These are phyloP conservation scores for Caracal caracal DNA, from an alignment of 2,113 vertebrate species.

Conservation along the genomic window DNA sequence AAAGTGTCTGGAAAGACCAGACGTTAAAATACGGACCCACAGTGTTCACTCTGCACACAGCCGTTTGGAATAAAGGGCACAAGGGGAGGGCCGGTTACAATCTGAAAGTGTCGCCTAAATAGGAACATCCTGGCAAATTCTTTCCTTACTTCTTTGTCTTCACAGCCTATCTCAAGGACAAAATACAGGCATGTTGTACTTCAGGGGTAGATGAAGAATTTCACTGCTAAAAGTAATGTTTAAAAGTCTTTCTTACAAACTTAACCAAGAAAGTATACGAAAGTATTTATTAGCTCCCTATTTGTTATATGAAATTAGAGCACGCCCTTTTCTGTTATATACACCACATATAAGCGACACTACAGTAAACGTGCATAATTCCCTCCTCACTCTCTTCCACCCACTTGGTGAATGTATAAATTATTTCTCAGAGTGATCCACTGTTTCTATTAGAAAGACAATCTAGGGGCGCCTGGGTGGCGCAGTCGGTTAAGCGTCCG, in stretches of 20 bases:
- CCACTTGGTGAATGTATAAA: background rate
- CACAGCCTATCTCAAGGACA: background rate
- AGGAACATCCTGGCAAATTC: background rate
- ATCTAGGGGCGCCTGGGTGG: no score
- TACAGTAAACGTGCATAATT: background rate
- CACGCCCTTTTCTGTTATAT: background rate
- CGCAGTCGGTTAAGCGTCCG: no score
- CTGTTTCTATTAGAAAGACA: background rate
- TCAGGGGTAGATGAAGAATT: background rate
- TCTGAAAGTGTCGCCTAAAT: background rate
- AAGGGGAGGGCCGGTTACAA: background rate
- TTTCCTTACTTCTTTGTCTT: background rate
- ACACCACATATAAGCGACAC: background rate
- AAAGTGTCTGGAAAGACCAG: background rate
- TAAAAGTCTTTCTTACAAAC: background rate
- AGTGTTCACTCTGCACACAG: background rate
- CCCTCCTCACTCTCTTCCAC: background rate
- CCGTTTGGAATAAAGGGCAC: background rate
- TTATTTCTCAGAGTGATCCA: background rate
- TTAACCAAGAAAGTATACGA: background rate
- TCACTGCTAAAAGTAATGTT: background rate
- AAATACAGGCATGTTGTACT: background rate
- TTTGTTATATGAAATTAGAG: background rate
- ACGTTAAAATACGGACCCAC: background rate
- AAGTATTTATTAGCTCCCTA: background rate